These are phyloP conservation scores for Calephelis virginiensis DNA, from an alignment of 1,140 invertebrate genomes.

Conservation along the genomic window DNA sequence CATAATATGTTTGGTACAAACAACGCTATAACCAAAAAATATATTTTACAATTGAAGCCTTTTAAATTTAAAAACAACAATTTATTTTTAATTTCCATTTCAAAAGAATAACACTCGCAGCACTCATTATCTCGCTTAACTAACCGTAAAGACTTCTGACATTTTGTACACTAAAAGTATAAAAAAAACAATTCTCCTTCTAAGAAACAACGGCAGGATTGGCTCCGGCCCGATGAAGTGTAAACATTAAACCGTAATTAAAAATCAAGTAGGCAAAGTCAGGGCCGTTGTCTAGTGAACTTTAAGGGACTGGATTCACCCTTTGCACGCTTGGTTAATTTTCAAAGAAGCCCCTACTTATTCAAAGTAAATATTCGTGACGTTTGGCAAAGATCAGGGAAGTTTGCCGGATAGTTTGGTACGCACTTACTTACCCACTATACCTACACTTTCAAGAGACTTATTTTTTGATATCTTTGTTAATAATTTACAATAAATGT, in stretches of 20 bases:
- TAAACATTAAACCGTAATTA: slow-evolving; percentile 69
- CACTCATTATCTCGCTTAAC: slow-evolving; percentile 63
- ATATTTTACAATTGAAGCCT: slow-evolving; percentile 19
- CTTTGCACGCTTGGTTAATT: slow-evolving; percentile 49
- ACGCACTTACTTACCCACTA: background rate
- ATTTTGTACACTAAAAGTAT: slow-evolving; percentile 47
- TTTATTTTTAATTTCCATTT: slow-evolving; percentile 17
- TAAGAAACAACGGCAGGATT: slow-evolving; percentile 70
- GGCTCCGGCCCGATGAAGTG: slow-evolving; percentile 64
- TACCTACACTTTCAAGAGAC: background rate
- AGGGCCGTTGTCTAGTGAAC: slow-evolving; percentile 45
- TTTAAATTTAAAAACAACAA: slow-evolving; percentile 10
- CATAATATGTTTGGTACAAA: too few species aligned
- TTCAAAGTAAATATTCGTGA: slow-evolving; percentile 38
- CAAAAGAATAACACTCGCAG: slow-evolving; percentile 35
- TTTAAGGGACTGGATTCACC: slow-evolving; percentile 45
- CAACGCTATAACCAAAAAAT: background rate
- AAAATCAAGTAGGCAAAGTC: slow-evolving; percentile 66
- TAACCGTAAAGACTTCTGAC: slow-evolving; percentile 62
- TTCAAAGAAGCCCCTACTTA: slow-evolving; percentile 44
- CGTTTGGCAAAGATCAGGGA: slow-evolving; percentile 17
- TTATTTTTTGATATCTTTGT: background rate
- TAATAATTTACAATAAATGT: background rate
- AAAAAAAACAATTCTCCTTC: slow-evolving; percentile 63
- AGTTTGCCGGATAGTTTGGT: slow-evolving; percentile 7